Percentiles rank a stretch among this genome's conserved stretches.
These are phyloP conservation scores for Hypocryptadius cinnamomeus DNA, from an alignment of 2,113 vertebrate genomes.

Conservation along the genomic window DNA sequence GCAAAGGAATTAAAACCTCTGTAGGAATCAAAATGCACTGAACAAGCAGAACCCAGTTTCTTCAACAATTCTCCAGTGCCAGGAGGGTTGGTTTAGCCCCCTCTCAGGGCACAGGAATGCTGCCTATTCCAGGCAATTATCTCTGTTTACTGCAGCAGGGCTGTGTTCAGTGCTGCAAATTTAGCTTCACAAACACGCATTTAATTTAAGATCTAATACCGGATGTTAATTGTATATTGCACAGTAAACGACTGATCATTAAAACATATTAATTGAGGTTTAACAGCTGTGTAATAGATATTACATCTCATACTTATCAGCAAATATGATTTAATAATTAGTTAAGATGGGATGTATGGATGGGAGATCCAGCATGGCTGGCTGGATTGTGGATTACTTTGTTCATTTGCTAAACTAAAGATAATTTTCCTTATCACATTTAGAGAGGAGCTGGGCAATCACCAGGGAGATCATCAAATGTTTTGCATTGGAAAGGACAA, in stretches of 20 bases:
- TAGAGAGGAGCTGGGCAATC: not conserved
- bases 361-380: not conserved
- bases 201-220: slow-evolving; percentile 49
- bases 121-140: not conserved
- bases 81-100: not conserved
- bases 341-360: slow-evolving; percentile 1
- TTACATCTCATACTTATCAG: slow-evolving; percentile 52
- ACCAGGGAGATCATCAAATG: not conserved
- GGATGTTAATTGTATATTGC: slow-evolving; percentile 57
- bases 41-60: not conserved
- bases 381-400: not conserved
- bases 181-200: slow-evolving; percentile 38
- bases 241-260: slow-evolving; percentile 50
- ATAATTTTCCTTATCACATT: not conserved
- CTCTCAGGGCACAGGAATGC: not conserved
- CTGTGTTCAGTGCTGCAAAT: not conserved
- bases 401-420: not conserved
- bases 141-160: not conserved
- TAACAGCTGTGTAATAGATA: slow-evolving; percentile 61
- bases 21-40: not conserved
- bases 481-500: not conserved
- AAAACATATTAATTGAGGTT: slow-evolving; percentile 60
- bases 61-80: not conserved
- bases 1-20: not conserved
- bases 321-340: slow-evolving; percentile 57